Percentiles rank a stretch among this genome's conserved stretches.
These are phyloP conservation scores for Anolis sagrei DNA, from an alignment of 2,113 vertebrate species.

Conservation along the genomic window DNA sequence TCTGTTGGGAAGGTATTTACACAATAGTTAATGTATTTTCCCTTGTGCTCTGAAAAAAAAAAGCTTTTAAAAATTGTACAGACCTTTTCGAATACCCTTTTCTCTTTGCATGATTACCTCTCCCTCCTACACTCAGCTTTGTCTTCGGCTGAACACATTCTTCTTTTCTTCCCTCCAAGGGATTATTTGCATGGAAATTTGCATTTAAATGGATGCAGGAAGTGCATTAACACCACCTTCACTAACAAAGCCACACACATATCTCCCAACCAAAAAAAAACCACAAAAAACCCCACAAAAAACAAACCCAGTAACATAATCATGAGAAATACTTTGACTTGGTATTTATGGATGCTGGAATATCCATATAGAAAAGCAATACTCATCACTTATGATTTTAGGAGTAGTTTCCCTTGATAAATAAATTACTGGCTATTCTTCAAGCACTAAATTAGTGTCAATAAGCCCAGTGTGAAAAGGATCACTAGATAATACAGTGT, in stretches of 20 bases:
- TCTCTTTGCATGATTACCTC: constrained; percentile 64
- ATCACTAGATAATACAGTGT: constrained; percentile 16
- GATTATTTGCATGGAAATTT: constrained; percentile 79
- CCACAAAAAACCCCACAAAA: neutral
- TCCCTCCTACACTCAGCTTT: constrained; percentile 60
- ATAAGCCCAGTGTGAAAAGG: constrained; percentile 36
- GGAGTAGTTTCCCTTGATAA: constrained; percentile 54
- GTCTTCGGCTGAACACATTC: constrained; percentile 69
- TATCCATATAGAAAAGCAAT: constrained; percentile 55
- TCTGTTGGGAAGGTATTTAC: constrained; percentile 63
- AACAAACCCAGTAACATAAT: no score
- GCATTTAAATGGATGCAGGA: constrained; percentile 79
- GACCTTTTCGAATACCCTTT: constrained; percentile 61
- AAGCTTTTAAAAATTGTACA: constrained; percentile 59
- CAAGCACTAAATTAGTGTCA: constrained; percentile 44
- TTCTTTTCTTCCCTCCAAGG: constrained; percentile 58
- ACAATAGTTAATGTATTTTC: constrained; percentile 65
- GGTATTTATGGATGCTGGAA: constrained; percentile 66
- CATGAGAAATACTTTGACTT: constrained; percentile 29
- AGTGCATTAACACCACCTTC: constrained; percentile 75
- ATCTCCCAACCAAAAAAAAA: neutral
- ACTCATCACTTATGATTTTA: constrained; percentile 64
- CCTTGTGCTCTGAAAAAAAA: constrained; percentile 42
- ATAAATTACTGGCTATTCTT: constrained; percentile 42
- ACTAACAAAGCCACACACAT: constrained; percentile 55